Percentiles rank a stretch among this genome's conserved stretches.
These are phyloP conservation scores for Drosophila pectinifera DNA, from an alignment of 1,140 invertebrate genomes.

Conservation along the genomic window DNA sequence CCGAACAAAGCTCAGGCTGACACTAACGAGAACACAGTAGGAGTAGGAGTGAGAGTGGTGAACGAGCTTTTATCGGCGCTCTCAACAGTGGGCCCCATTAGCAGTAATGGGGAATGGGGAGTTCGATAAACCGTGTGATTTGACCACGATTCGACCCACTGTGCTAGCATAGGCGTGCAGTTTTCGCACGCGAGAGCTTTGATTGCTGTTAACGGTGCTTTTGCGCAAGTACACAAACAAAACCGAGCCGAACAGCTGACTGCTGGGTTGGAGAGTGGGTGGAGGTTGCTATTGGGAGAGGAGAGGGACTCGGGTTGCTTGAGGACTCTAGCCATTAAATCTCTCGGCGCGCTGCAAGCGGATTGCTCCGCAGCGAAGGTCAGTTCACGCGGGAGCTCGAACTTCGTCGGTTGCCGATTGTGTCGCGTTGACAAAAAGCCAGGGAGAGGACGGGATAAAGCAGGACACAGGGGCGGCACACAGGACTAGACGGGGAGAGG, in stretches of 20 bases:
- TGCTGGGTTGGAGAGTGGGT: constrained; percentile 10
- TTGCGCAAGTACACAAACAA: constrained; percentile 77
- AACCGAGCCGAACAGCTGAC: constrained; percentile 58
- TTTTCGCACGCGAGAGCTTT: constrained; percentile 46
- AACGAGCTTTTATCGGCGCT: constrained; percentile 18
- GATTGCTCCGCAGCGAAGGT: constrained; percentile 66
- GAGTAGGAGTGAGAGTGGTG: neutral
- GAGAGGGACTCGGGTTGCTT: constrained; percentile 21
- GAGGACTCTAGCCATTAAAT: constrained; percentile 46
- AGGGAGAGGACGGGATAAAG: constrained; percentile 32
- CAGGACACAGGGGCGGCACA: constrained; percentile 14
- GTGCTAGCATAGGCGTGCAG: constrained; percentile 40
- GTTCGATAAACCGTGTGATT: constrained; percentile 9
- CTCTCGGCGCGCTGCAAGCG: constrained; percentile 54
- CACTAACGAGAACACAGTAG: neutral
- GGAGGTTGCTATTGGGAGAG: constrained; percentile 1
- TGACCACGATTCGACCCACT: constrained; percentile 2
- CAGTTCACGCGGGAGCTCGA: constrained; percentile 73
- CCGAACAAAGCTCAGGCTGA: neutral
- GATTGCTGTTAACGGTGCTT: constrained; percentile 33
- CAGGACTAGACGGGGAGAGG: neutral
- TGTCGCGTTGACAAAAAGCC: constrained; percentile 12
- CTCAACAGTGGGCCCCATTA: constrained; percentile 12
- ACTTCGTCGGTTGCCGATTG: constrained; percentile 47
- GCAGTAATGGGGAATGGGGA: constrained; percentile 9